phyloP scores from a whole-genome alignment of 2,888 invertebrate species.

The Urechis unicinctus region DNA sequence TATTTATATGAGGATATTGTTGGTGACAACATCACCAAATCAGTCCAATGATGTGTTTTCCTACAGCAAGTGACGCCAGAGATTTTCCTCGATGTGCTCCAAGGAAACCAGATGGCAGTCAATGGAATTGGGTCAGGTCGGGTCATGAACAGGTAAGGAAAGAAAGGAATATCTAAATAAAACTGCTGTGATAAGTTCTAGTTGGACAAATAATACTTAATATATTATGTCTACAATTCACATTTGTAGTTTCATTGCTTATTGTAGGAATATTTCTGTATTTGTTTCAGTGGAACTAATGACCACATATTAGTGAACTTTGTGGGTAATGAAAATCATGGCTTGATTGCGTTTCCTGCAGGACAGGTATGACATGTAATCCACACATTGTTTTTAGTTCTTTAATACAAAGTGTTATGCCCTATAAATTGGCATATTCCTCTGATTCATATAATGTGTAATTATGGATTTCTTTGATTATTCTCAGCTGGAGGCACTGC shows the following conservation, averaged over 20 bases:
- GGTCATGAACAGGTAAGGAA: slow-evolving; percentile 44
- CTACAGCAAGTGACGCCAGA: slow-evolving; percentile 55
- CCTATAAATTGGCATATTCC: too few species aligned
- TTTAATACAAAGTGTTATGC: too few species aligned
- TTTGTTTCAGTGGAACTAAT: slow-evolving; percentile 53
- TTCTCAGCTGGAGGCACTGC: too few species aligned
- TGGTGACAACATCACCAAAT: background rate
- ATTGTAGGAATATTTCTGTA: background rate
- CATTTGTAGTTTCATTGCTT: background rate
- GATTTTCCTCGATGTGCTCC: slow-evolving; percentile 57
- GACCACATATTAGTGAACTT: slow-evolving; percentile 61
- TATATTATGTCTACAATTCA: background rate
- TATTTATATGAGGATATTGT: slow-evolving; percentile 3
- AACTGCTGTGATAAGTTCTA: background rate
- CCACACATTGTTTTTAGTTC: too few species aligned
- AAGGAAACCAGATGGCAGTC: slow-evolving; percentile 53
- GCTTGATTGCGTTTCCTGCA: slow-evolving; percentile 56
- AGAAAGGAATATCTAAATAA: too few species aligned
- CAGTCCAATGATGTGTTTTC: slow-evolving; percentile 1
- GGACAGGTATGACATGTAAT: slow-evolving; percentile 40
- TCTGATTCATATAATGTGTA: too few species aligned
- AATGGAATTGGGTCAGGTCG: slow-evolving; percentile 54
- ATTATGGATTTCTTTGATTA: too few species aligned
- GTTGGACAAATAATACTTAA: background rate
- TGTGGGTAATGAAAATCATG: slow-evolving; percentile 61